Evolutionary conservation across 2,888 invertebrate species (phyloP).

Genomic region (Melinopterus prodromus): DNA sequence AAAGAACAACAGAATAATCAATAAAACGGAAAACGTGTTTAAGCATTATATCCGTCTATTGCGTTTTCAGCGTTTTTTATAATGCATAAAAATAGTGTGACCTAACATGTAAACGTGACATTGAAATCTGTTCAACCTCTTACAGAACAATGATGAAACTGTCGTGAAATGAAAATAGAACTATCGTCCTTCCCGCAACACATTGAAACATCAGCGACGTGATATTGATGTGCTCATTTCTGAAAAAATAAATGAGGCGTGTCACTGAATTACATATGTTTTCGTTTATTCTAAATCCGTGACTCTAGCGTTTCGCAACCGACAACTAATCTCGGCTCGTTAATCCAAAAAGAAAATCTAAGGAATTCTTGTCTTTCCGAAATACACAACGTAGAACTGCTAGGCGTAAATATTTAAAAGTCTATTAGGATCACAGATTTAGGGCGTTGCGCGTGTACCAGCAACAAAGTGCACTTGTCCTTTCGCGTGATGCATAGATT

Average conservation of each 20-base stretch:
- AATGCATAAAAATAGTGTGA: not conserved
- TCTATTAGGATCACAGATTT: not conserved
- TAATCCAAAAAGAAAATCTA: not conserved
- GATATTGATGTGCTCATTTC: not conserved
- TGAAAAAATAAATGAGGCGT: not conserved
- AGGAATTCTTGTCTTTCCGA: not conserved
- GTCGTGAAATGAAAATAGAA: not conserved
- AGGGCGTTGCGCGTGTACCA: not conserved
- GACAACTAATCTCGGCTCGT: not conserved
- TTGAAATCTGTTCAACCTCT: not conserved
- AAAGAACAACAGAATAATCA: not conserved
- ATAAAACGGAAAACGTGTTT: too few species aligned
- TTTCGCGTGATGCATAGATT: not conserved
- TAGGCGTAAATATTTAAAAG: not conserved
- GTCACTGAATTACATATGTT: not conserved
- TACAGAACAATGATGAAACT: not conserved
- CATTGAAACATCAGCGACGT: not conserved
- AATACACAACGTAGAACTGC: not conserved
- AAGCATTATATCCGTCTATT: too few species aligned
- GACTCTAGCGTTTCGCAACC: not conserved
- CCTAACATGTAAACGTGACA: slow-evolving; percentile 4
- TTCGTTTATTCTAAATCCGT: not conserved
- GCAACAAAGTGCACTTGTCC: not conserved
- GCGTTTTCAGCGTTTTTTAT: not conserved
- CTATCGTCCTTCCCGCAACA: not conserved